phyloP scores from a whole-genome alignment of 2,113 vertebrate species.

The Eudyptes chrysolophus region DNA sequence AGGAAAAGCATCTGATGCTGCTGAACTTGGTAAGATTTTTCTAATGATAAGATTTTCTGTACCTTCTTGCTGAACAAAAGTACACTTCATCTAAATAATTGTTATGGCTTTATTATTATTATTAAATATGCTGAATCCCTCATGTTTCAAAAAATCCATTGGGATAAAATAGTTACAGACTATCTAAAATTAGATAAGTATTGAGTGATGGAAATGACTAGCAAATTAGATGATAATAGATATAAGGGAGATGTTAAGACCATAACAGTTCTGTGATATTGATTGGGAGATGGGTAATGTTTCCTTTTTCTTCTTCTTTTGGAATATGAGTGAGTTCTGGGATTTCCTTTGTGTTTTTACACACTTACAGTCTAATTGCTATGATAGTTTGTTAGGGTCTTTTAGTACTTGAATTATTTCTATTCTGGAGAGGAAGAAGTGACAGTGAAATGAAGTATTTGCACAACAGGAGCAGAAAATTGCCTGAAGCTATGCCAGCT shows the following conservation, averaged over 20 bases:
- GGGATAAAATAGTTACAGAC: background rate
- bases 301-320: background rate
- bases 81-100: background rate
- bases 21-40: background rate
- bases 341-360: background rate
- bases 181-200: background rate
- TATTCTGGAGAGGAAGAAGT: background rate
- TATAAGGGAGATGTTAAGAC: background rate
- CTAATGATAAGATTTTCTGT: background rate
- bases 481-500: background rate
- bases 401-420: background rate
- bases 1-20: background rate
- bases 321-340: background rate
- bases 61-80: background rate
- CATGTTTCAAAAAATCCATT: background rate
- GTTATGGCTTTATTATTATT: background rate
- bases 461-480: background rate
- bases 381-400: background rate
- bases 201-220: conserved; percentile 20
- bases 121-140: background rate
- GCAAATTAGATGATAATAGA: background rate
- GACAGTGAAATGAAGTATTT: background rate
- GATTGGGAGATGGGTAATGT: background rate
- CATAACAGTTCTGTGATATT: background rate
- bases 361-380: background rate